A percentile compares a stretch with the other conserved stretches of the same genome.
phyloP scores from a whole-genome alignment of 2,888 invertebrate genomes.

The Apamea crenata region DNA sequence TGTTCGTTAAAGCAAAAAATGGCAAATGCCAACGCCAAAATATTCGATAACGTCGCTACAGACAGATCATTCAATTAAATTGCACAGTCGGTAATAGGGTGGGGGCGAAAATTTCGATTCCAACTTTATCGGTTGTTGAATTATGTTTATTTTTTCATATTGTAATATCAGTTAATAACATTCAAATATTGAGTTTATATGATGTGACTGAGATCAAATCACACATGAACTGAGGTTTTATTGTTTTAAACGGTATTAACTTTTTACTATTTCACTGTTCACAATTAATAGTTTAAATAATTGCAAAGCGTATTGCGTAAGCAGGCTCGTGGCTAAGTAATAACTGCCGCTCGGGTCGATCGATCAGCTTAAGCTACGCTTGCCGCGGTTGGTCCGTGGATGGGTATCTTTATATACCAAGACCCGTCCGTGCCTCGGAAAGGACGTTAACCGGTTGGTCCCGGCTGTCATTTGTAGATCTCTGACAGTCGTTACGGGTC shows the following conservation, averaged over 20 bases:
- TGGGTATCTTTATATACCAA: background rate
- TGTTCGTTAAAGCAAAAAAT: slow-evolving; percentile 13
- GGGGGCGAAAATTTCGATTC: background rate
- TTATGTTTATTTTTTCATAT: background rate
- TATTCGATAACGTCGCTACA: slow-evolving; percentile 9
- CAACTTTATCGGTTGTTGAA: background rate
- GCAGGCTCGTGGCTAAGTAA: background rate
- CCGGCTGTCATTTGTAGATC: no score
- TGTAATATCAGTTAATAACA: background rate
- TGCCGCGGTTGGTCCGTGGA: background rate
- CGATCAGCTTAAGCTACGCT: background rate
- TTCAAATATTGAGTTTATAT: background rate
- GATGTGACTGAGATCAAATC: background rate
- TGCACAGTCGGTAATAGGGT: slow-evolving; percentile 19
- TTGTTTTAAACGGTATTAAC: background rate
- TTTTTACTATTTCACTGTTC: background rate
- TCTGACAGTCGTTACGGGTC: no score
- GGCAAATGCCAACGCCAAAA: slow-evolving; percentile 4
- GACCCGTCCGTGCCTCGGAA: background rate
- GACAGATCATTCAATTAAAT: slow-evolving; percentile 22
- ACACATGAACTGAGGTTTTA: background rate
- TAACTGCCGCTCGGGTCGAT: background rate
- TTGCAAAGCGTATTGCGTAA: background rate
- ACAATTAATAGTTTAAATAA: background rate
- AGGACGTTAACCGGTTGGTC: no score